These are phyloP conservation scores for Latheticus oryzae DNA, from an alignment of 2,888 invertebrate species.

Conservation along the genomic window DNA sequence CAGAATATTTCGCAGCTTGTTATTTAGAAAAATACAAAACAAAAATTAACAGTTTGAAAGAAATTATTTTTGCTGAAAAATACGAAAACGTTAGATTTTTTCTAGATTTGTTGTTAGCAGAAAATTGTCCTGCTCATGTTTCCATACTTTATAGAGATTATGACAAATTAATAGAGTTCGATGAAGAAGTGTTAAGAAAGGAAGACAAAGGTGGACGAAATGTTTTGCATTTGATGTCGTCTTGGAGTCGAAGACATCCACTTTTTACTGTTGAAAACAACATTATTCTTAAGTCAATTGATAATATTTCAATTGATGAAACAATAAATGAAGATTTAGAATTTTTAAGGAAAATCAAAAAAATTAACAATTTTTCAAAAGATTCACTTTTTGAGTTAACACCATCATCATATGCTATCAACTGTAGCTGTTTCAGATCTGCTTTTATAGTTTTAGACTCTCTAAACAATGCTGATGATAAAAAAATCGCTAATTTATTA, in stretches of 20 bases:
- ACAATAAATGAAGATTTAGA: not conserved
- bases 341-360: not conserved
- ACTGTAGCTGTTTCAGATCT: not conserved
- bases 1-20: conserved; percentile 1
- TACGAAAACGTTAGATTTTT: conserved; percentile 2
- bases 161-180: not conserved
- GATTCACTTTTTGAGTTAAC: not conserved
- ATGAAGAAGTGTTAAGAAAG: not conserved
- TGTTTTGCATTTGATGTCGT: conserved; percentile 7
- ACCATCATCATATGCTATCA: not conserved
- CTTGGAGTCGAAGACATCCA: conserved; percentile 4
- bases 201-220: conserved; percentile 13
- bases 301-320: too few species aligned
- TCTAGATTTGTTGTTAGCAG: conserved; percentile 13
- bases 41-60: too few species aligned
- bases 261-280: not conserved
- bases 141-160: conserved; percentile 3
- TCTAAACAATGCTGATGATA: not conserved
- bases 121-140: conserved; percentile 1
- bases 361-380: not conserved
- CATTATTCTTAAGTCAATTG: not conserved
- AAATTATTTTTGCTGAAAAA: not conserved
- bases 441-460: not conserved
- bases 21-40: too few species aligned
- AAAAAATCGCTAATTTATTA: too few species aligned